These are phyloP conservation scores for Neocloeon triangulifer DNA, from an alignment of 1,140 invertebrate genomes.

Conservation along the genomic window DNA sequence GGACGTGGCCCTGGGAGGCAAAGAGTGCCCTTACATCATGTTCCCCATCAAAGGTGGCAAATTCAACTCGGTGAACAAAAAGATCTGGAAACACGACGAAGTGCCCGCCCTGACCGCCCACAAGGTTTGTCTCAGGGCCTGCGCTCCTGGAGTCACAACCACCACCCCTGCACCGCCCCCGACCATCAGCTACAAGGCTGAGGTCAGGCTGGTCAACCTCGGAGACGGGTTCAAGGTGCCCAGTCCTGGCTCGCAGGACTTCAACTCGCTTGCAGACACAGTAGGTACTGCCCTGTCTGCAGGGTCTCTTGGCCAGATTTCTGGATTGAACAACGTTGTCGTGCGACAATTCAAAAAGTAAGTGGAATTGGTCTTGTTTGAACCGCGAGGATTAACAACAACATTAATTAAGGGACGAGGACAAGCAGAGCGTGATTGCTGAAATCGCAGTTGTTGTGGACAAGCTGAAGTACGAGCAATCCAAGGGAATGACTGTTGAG, in stretches of 20 bases:
- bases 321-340: constrained; percentile 45
- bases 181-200: constrained; percentile 53
- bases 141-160: constrained; percentile 26
- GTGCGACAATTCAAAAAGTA: constrained; percentile 50
- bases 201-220: constrained; percentile 48
- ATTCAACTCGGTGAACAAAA: constrained; percentile 64
- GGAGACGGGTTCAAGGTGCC: constrained; percentile 53
- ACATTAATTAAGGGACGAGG: constrained; percentile 24
- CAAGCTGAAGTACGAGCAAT: constrained; percentile 30
- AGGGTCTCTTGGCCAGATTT: constrained; percentile 31
- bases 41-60: constrained; percentile 66
- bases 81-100: constrained; percentile 56
- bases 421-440: constrained; percentile 35
- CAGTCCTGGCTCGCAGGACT: constrained; percentile 38
- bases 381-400: constrained; percentile 1
- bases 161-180: constrained; percentile 34
- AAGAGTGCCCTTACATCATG: constrained; percentile 66
- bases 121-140: constrained; percentile 62
- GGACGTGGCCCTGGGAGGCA: constrained; percentile 64
- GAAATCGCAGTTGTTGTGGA: constrained; percentile 41
- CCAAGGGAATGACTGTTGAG: constrained; percentile 23
- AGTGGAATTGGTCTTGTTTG: constrained; percentile 14
- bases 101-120: constrained; percentile 55
- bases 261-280: constrained; percentile 40
- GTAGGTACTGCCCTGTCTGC: constrained; percentile 36